phyloP scores from a whole-genome alignment of 2,797 vertebrate genomes.

The Nyctibius grandis region DNA sequence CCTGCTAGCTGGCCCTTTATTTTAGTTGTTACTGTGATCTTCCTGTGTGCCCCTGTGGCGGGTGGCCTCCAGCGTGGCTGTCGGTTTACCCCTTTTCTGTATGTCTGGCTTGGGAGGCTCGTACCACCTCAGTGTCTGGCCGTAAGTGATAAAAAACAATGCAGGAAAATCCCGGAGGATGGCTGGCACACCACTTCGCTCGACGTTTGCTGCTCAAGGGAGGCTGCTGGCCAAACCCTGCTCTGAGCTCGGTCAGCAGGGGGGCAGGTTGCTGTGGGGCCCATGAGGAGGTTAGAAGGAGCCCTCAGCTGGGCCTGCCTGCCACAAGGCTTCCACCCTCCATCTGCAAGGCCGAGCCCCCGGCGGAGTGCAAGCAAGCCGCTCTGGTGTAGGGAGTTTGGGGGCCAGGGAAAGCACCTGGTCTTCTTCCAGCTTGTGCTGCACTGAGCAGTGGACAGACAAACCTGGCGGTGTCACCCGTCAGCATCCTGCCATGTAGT shows the following conservation, averaged over 20 bases:
- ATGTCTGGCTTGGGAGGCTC: background rate
- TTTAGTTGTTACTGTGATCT: background rate
- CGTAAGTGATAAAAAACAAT: rapidly evolving
- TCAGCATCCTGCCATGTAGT: background rate
- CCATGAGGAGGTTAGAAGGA: rapidly evolving
- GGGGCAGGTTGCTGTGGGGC: rapidly evolving
- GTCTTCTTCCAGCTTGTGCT: background rate
- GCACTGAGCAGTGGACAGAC: rapidly evolving
- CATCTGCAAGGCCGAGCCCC: rapidly evolving
- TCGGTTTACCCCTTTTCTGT: background rate
- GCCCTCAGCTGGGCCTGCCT: rapidly evolving
- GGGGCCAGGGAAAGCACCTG: rapidly evolving
- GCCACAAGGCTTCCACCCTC: background rate
- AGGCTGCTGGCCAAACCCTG: rapidly evolving
- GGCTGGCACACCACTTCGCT: rapidly evolving
- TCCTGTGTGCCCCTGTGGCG: rapidly evolving
- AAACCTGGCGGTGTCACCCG: rapidly evolving
- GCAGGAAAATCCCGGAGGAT: rapidly evolving
- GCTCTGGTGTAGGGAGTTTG: background rate
- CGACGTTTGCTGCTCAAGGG: too few species aligned
- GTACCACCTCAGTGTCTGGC: rapidly evolving
- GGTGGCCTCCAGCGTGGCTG: too few species aligned
- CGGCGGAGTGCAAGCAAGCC: rapidly evolving
- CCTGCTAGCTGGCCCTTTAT: background rate
- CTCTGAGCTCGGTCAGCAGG: rapidly evolving